These are phyloP conservation scores for Spodoptera frugiperda DNA, from an alignment of 1,140 invertebrate species.

Conservation along the genomic window DNA sequence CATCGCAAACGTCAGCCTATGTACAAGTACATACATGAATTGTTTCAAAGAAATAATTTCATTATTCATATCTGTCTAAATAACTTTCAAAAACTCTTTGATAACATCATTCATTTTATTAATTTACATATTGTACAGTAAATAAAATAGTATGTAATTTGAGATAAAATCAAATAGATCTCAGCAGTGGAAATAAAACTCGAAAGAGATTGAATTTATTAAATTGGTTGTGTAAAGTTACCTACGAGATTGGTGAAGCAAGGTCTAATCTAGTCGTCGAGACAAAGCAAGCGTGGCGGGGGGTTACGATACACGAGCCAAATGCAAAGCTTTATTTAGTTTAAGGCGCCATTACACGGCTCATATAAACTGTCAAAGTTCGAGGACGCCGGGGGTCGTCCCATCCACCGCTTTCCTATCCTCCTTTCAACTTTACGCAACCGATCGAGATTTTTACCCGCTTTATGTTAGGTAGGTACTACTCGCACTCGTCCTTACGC, in stretches of 20 bases:
- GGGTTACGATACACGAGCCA: slow-evolving; percentile 70
- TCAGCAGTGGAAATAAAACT: slow-evolving; percentile 12
- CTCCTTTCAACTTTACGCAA: slow-evolving; percentile 57
- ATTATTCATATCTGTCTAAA: background rate
- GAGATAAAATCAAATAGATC: background rate
- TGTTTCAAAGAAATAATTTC: background rate
- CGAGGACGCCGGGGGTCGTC: slow-evolving; percentile 70
- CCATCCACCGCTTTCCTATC: slow-evolving; percentile 51
- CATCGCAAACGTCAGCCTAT: slow-evolving; percentile 35
- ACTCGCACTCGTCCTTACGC: slow-evolving; percentile 33
- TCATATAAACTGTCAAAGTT: slow-evolving; percentile 85
- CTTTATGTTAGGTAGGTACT: slow-evolving; percentile 65
- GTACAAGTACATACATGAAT: slow-evolving; percentile 3
- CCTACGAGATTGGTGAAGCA: slow-evolving; percentile 33
- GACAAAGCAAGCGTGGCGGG: slow-evolving; percentile 69
- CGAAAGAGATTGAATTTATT: slow-evolving; percentile 37
- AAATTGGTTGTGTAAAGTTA: slow-evolving; percentile 40
- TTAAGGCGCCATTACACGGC: slow-evolving; percentile 84
- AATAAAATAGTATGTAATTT: background rate
- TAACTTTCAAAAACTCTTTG: background rate
- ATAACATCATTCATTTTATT: no score
- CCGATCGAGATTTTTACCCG: slow-evolving; percentile 60
- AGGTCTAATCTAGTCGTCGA: slow-evolving; percentile 69
- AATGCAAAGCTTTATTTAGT: slow-evolving; percentile 84
- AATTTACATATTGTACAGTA: background rate